These are phyloP conservation scores for Daktulosphaira vitifoliae DNA, from an alignment of 1,140 invertebrate species.

Conservation along the genomic window DNA sequence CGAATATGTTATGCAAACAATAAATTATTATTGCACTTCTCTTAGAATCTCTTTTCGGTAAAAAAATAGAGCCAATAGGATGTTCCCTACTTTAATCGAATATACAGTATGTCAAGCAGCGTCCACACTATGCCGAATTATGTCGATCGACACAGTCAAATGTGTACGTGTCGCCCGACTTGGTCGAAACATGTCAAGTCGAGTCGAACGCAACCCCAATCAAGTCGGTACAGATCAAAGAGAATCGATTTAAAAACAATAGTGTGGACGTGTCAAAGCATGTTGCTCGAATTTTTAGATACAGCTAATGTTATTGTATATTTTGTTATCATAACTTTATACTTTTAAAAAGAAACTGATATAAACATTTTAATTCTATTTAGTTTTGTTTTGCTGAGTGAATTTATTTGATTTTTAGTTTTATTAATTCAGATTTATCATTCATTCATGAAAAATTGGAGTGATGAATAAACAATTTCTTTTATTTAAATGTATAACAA, in stretches of 20 bases:
- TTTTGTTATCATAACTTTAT: not conserved
- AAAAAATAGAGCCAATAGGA: too few species aligned
- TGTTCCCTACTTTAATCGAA: too few species aligned
- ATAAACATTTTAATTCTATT: not conserved
- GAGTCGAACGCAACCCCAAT: not conserved
- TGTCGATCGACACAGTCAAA: not conserved
- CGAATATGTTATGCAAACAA: too few species aligned
- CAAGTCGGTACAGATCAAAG: not conserved
- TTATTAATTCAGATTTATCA: slow-evolving; percentile 3
- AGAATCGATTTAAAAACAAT: not conserved
- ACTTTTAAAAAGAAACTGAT: not conserved
- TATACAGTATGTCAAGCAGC: too few species aligned
- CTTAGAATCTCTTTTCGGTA: too few species aligned
- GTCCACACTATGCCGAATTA: not conserved
- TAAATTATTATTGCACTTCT: too few species aligned
- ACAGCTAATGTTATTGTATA: not conserved
- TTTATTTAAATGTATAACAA: slow-evolving; percentile 34
- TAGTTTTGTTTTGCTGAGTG: slow-evolving; percentile 1
- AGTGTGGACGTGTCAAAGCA: not conserved
- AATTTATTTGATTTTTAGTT: not conserved
- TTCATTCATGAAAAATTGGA: slow-evolving; percentile 28
- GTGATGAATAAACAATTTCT: slow-evolving; percentile 12
- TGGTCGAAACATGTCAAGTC: not conserved
- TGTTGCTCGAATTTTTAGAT: not conserved
- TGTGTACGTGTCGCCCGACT: not conserved